Evolutionary conservation across 2,888 invertebrate genomes (phyloP).

Genomic region (Leptopilina syphax): DNA sequence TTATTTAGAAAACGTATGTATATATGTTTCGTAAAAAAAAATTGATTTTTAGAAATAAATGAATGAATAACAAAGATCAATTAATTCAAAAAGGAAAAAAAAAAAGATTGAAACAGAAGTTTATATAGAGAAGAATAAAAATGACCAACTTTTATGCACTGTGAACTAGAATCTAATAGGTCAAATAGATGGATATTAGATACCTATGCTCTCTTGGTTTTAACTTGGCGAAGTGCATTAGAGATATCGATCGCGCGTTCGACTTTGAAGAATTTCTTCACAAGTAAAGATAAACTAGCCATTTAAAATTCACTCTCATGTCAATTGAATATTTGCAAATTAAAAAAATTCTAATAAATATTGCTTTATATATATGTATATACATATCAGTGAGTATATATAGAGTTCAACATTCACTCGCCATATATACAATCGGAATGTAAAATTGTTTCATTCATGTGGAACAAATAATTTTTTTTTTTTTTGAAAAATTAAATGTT

Average conservation of each 20-base stretch:
- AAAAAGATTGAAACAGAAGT: neutral
- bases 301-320: conserved; percentile 22
- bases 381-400: too few species aligned
- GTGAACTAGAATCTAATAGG: conserved; percentile 34
- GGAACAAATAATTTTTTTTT: too few species aligned
- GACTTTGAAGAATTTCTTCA: conserved; percentile 35
- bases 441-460: too few species aligned
- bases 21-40: too few species aligned
- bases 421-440: too few species aligned
- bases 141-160: conserved; percentile 14
- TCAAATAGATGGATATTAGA: conserved; percentile 33
- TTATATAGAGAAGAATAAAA: too few species aligned
- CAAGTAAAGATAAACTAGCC: conserved; percentile 9
- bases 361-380: neutral
- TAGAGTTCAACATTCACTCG: too few species aligned
- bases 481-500: too few species aligned
- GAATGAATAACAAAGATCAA: too few species aligned
- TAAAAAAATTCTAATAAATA: conserved; percentile 11
- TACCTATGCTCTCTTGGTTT: conserved; percentile 18
- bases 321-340: conserved; percentile 22
- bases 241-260: conserved; percentile 37
- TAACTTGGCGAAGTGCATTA: conserved; percentile 17
- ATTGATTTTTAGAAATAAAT: too few species aligned
- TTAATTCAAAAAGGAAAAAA: too few species aligned
- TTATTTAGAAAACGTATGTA: too few species aligned